phyloP scores from a whole-genome alignment of 1,140 invertebrate genomes.

The Scaptodrosophila lebanonensis region DNA sequence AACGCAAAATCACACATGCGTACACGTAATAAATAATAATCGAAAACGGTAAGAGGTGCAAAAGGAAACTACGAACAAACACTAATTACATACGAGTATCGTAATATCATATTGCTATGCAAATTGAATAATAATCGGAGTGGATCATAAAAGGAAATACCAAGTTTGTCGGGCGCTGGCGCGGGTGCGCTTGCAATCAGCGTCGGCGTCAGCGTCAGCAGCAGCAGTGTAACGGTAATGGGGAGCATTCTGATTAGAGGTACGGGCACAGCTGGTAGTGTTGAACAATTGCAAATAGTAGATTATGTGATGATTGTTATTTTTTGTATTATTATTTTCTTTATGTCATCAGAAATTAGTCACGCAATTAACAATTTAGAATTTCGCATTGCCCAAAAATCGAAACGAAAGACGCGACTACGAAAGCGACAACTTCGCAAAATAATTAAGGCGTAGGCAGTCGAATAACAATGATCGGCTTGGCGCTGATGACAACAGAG shows the following conservation, averaged over 20 bases:
- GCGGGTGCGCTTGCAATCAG: constrained; percentile 37
- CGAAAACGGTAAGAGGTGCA: constrained; percentile 17
- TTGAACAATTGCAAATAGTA: constrained; percentile 22
- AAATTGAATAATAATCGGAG: constrained; percentile 40
- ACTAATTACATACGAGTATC: constrained; percentile 29
- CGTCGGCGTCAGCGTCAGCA: constrained; percentile 24
- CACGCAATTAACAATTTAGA: constrained; percentile 61
- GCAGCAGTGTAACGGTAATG: constrained; percentile 38
- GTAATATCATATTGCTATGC: constrained; percentile 39
- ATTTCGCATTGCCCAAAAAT: constrained; percentile 65
- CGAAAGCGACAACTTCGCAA: neutral
- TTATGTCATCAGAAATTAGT: constrained; percentile 29
- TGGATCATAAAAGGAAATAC: constrained; percentile 26
- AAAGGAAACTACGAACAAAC: constrained; percentile 41
- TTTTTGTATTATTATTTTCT: constrained; percentile 6
- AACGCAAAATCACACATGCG: constrained; percentile 16
- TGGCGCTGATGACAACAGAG: neutral
- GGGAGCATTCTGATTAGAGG: too few relatives aligned
- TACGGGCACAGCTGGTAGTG: constrained; percentile 24
- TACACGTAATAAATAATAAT: constrained; percentile 17
- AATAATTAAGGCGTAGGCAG: constrained; percentile 66
- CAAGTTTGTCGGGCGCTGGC: constrained; percentile 59
- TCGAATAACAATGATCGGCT: constrained; percentile 42
- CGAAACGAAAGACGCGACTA: constrained; percentile 19
- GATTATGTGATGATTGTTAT: constrained; percentile 18